phyloP scores from a whole-genome alignment of 2,888 invertebrate species.

The Auanema sp. region DNA sequence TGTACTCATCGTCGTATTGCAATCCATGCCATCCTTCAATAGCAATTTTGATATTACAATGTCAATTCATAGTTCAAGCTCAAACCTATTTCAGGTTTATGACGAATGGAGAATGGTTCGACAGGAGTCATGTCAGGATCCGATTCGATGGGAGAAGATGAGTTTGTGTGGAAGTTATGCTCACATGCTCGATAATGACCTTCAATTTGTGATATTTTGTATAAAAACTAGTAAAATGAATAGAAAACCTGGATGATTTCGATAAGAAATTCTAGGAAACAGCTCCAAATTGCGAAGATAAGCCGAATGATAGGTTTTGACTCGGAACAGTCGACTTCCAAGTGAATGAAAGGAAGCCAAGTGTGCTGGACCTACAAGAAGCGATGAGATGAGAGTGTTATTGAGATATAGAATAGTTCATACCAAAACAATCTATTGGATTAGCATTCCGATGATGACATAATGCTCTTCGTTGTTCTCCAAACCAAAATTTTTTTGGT shows the following conservation, averaged over 20 bases:
- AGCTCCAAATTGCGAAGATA: constrained; percentile 55
- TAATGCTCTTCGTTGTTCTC: constrained; percentile 39
- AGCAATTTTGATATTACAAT: not conserved
- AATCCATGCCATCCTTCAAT: constrained; percentile 37
- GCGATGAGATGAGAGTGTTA: not conserved
- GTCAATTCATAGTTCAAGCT: not conserved
- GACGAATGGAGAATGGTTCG: constrained; percentile 52
- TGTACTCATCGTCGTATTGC: constrained; percentile 37
- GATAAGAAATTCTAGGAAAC: constrained; percentile 55
- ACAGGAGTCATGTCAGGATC: constrained; percentile 56
- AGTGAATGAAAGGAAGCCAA: constrained; percentile 37
- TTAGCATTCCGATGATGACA: constrained; percentile 23
- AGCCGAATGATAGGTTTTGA: constrained; percentile 57
- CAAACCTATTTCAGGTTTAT: constrained; percentile 48
- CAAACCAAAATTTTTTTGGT: constrained; percentile 48
- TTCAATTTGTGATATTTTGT: constrained; percentile 22
- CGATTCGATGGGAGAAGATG: constrained; percentile 36
- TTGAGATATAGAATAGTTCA: too few relatives aligned
- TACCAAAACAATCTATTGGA: constrained; percentile 18
- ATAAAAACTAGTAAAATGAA: not conserved
- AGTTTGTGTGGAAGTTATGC: constrained; percentile 48
- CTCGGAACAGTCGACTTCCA: constrained; percentile 47
- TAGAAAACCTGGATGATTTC: constrained; percentile 40
- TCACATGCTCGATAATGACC: constrained; percentile 63
- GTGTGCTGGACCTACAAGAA: constrained; percentile 28